Percentiles rank a stretch among this genome's conserved stretches.
Conservation (phyloP, 2,888 invertebrate genomes). For the Drosophila gaucha region DNA sequence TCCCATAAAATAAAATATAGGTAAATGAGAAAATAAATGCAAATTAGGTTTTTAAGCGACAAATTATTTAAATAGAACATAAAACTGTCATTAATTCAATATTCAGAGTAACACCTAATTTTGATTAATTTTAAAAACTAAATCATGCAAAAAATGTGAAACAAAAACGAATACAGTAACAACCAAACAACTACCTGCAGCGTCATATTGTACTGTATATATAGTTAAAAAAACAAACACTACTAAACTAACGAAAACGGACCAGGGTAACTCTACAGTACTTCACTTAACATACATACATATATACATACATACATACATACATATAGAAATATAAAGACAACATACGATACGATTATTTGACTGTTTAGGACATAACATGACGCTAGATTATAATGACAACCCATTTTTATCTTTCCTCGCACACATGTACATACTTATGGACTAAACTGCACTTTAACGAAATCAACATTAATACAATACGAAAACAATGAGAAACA, state of each 20-base stretch:
- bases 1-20: background rate
- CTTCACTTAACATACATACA: constrained; percentile 43
- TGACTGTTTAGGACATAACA: constrained; percentile 37
- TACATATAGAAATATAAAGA: constrained; percentile 48
- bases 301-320: constrained; percentile 6
- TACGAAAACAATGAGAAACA: constrained; percentile 11
- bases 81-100: constrained; percentile 42
- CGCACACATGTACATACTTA: background rate
- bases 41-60: constrained; percentile 7
- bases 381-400: constrained; percentile 10
- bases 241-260: constrained; percentile 49
- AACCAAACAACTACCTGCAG: constrained; percentile 74
- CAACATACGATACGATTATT: constrained; percentile 17
- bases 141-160: constrained; percentile 21
- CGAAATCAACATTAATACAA: constrained; percentile 1
- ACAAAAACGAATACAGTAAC: constrained; percentile 49
- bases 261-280: constrained; percentile 59
- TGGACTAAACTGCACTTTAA: background rate
- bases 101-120: constrained; percentile 35
- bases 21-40: background rate
- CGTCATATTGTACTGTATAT: constrained; percentile 48
- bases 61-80: constrained; percentile 1
- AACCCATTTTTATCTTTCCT: constrained; percentile 5
- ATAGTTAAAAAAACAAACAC: constrained; percentile 42
- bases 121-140: constrained; percentile 20